phyloP scores from a whole-genome alignment of 2,888 invertebrate genomes.

The Chrysolina oricalcia region DNA sequence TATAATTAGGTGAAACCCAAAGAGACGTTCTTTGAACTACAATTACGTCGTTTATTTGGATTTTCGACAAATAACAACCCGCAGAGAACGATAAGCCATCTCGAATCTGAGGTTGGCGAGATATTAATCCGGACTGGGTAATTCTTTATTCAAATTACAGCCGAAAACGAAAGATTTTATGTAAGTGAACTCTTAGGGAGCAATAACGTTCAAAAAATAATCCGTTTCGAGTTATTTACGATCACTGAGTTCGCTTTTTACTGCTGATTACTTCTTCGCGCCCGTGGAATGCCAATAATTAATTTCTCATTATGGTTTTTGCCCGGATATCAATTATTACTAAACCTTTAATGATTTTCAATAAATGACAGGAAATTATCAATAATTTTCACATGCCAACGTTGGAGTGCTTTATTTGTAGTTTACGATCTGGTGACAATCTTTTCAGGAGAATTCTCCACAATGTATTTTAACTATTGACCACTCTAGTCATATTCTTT shows the following conservation, averaged over 20 bases:
- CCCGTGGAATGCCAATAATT: constrained; percentile 8
- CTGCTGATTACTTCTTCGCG: constrained; percentile 15
- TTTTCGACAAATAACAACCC: constrained; percentile 10
- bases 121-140: constrained; percentile 10
- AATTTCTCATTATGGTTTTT: constrained; percentile 12
- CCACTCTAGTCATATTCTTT: too few relatives aligned
- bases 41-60: background rate
- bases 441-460: too few relatives aligned
- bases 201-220: constrained; percentile 24
- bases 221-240: constrained; percentile 14
- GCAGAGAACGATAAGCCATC: constrained; percentile 10
- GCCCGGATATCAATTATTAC: background rate
- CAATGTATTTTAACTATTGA: too few relatives aligned
- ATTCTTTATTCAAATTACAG: constrained; percentile 22
- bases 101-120: background rate
- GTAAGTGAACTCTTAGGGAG: constrained; percentile 24
- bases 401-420: too few relatives aligned
- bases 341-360: background rate
- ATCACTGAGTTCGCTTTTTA: constrained; percentile 14
- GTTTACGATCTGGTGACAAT: too few relatives aligned
- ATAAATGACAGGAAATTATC: constrained; percentile 3
- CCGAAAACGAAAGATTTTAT: constrained; percentile 21
- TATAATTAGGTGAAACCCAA: background rate
- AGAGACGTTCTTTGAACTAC: background rate
- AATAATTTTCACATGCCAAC: background rate